Base-by-base conservation (phyloP, 2,797 vertebrate species). In the Poeciliopsis presidionis region DNA sequence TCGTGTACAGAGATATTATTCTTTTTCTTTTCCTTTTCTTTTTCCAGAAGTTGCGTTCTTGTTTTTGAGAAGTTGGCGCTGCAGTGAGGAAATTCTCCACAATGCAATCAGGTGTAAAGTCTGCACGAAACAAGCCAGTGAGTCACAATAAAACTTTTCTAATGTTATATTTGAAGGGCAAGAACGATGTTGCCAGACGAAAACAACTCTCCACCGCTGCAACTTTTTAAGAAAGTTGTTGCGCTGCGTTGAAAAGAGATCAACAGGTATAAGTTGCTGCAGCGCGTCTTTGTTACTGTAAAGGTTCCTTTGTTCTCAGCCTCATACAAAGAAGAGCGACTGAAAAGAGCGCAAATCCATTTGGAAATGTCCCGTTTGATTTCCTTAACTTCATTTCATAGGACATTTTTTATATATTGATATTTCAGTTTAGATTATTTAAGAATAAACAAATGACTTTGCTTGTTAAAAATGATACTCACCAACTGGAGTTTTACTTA, bases 201-300 rank as follows among this genome's bases (percentile, higher is more conserved):
- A 39, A 41, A 41, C 39, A 41, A 41, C 7, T 41, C 39, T 41
- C 39, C 39, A 7, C 39, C 39, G 39, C 39, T 1, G 7, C 39
- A 41, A 41, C 39, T 41, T 7, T 41, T 41, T 41, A 9, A 77
- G 76, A 77, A 91, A 93, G 83, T 92, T 92, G 79, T 72, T 45
- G 41, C 69, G 91, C 84, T 91, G 89, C 73, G 82, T 85, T 87
- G 82, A 85, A 88, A 81, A 81, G 63, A 84, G 94, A 93, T 97
- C 98, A 99, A 99, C 98, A 99, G 98, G 98, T 99, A 97, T 88
- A 89, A 83, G 91, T 90, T 82, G 84, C 85, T 91, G 91, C 89
- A 90, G 87, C 67, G 67, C 88, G 80, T 93, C 95, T 95, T 96
- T 96, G 95, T 95, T 95, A 92, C 90, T 85, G 91, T 89, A 90